Base-by-base conservation (phyloP, 2,797 vertebrate genomes). In the Spinus pinus region DNA sequence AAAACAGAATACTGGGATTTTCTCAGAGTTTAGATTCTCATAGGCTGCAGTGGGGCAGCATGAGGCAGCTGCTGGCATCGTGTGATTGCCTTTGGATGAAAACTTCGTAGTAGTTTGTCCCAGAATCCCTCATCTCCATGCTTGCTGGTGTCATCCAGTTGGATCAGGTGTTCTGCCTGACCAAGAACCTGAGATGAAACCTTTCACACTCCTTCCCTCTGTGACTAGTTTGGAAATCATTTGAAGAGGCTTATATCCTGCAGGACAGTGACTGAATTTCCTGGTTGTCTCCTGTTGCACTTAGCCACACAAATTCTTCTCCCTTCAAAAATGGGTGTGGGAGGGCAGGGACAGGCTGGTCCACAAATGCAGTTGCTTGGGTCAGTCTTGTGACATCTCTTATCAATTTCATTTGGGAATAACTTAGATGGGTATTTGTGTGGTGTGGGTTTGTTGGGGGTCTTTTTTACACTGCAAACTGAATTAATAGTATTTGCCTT, bases 391-490 rank as follows among this genome's bases (percentile, higher is more conserved):
- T 2, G 17, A 19, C 4, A 37, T 41, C 8, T 81, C 30, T n/a
- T 46, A 66, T 17, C 16, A 47, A 13, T 65, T 92, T 58, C 8
- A n/a, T 54, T 20, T 41, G 28, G 2, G 27, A 30, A 12, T 25
- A 80, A 18, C 37, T 51, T 58, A 47, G 65, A 7, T 61, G 11
- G 2, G 3, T n/a, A 22, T 61, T 54, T 30, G 3, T 64, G 41
- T 10, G 17, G 24, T 28, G 18, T 19, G 8, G 5, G 0, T 4
- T 72, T 33, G 20, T 39, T 37, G 23, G 9, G 9, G 3, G 3
- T 49, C 8, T 49, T 37, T 81, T 84, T 91, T 37, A 33, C 10
- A 8, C 47, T 78, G 33, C 23, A 78, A 58, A 35, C 6, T 31
- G 44, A 92, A 78, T 64, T 62, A 62, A 49, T 41, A n/a, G n/a